Percentiles rank a stretch among this genome's conserved stretches.
Evolutionary conservation across 2,113 vertebrate genomes (phyloP).

Genomic region (Edolisoma coerulescens): DNA sequence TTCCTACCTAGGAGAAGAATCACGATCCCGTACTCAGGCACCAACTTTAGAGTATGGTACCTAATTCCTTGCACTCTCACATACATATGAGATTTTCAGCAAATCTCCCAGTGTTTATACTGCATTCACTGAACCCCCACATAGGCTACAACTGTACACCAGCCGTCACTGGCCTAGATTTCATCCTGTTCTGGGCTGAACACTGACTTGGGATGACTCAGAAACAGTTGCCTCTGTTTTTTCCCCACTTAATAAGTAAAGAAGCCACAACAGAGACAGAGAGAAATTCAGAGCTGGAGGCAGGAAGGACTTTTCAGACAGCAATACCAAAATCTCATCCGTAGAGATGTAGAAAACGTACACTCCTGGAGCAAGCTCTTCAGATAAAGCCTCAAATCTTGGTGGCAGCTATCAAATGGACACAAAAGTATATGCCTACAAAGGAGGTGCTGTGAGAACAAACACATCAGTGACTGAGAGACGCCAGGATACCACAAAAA

Average conservation of each 20-base stretch:
- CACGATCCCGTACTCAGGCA: neutral
- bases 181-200: neutral
- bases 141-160: neutral
- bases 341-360: neutral
- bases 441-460: neutral
- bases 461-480: neutral
- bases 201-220: neutral
- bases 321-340: neutral
- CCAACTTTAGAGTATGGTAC: neutral
- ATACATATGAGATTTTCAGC: neutral
- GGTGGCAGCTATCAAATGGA: neutral
- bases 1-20: neutral
- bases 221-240: neutral
- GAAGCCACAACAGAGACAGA: neutral
- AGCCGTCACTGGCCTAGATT: neutral
- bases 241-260: neutral
- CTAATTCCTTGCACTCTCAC: neutral
- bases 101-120: neutral
- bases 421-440: neutral
- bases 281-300: neutral
- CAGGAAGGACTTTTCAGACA: neutral
- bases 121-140: neutral
- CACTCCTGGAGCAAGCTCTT: neutral
- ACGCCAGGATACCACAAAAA: slow-evolving; percentile 1
- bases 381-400: neutral